A percentile compares a stretch with the other conserved stretches of the same genome.
Conservation (phyloP, 1,140 invertebrate species). For the Listronotus bonariensis region DNA sequence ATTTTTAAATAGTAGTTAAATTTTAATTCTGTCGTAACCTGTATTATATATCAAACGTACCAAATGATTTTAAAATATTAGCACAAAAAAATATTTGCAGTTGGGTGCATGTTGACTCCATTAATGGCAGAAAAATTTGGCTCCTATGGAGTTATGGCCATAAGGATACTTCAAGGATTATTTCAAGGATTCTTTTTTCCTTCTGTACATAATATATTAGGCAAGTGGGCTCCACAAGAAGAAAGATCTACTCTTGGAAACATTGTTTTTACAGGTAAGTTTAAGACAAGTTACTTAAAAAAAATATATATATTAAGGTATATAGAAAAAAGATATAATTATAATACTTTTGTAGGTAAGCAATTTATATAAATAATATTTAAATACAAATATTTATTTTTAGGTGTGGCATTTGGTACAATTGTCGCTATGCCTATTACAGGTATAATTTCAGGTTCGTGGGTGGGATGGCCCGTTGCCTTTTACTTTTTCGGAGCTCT, state of each 20-base stretch:
- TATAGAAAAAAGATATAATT: not conserved
- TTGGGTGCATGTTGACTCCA: constrained; percentile 59
- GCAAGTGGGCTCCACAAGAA: constrained; percentile 41
- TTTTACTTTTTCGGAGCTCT: constrained; percentile 76
- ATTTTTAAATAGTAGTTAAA: too few species aligned
- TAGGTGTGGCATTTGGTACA: constrained; percentile 72
- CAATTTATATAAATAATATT: too few species aligned
- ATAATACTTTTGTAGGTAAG: too few species aligned
- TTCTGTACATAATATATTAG: constrained; percentile 42
- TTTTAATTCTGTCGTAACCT: too few species aligned
- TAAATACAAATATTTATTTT: constrained; percentile 6
- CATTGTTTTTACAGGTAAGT: constrained; percentile 40
- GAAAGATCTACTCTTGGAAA: constrained; percentile 41
- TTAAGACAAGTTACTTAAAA: not conserved
- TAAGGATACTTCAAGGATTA: constrained; percentile 42
- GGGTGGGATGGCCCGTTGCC: constrained; percentile 74
- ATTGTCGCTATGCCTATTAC: constrained; percentile 72
- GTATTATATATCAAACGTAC: too few species aligned
- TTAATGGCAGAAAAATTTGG: constrained; percentile 36
- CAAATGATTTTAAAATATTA: too few species aligned
- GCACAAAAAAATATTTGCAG: too few species aligned
- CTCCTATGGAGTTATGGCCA: constrained; percentile 41
- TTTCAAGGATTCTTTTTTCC: constrained; percentile 47
- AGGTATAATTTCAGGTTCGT: constrained; percentile 67
- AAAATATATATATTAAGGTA: not conserved